phyloP scores from a whole-genome alignment of 1,140 invertebrate species.

The Zaprionus ornatus region DNA sequence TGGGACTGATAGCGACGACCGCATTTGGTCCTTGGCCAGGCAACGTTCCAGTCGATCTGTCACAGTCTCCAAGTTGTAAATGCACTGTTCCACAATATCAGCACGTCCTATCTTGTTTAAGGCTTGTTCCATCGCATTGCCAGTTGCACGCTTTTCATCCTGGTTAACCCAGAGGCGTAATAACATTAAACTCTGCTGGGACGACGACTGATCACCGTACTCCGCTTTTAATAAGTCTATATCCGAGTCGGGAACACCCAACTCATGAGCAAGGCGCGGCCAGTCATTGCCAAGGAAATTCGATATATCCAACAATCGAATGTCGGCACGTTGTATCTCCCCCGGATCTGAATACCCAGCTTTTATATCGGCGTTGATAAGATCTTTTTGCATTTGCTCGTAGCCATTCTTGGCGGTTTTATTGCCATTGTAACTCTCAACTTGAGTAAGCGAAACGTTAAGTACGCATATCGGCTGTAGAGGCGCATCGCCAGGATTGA shows the following conservation, averaged over 20 bases:
- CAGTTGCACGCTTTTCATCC: slow-evolving; percentile 85
- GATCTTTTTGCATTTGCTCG: slow-evolving; percentile 45
- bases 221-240: slow-evolving; percentile 94
- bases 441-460: slow-evolving; percentile 91
- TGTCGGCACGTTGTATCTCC: slow-evolving; percentile 74
- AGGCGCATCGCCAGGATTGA: slow-evolving; percentile 93
- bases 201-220: slow-evolving; percentile 88
- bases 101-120: slow-evolving; percentile 93
- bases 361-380: slow-evolving; percentile 58
- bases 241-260: slow-evolving; percentile 93
- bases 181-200: slow-evolving; percentile 95
- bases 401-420: slow-evolving; percentile 7
- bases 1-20: not conserved
- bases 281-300: slow-evolving; percentile 95
- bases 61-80: slow-evolving; percentile 91
- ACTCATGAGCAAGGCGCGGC: slow-evolving; percentile 92
- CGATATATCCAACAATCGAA: slow-evolving; percentile 95
- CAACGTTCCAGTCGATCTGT: slow-evolving; percentile 92
- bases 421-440: not conserved
- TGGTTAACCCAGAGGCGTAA: slow-evolving; percentile 89
- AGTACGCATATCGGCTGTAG: slow-evolving; percentile 98
- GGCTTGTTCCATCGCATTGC: slow-evolving; percentile 93
- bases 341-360: slow-evolving; percentile 18
- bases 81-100: slow-evolving; percentile 90
- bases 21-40: slow-evolving; percentile 85